phyloP scores from a whole-genome alignment of 2,797 vertebrate genomes.

The Schizothorax lantsangensis region DNA sequence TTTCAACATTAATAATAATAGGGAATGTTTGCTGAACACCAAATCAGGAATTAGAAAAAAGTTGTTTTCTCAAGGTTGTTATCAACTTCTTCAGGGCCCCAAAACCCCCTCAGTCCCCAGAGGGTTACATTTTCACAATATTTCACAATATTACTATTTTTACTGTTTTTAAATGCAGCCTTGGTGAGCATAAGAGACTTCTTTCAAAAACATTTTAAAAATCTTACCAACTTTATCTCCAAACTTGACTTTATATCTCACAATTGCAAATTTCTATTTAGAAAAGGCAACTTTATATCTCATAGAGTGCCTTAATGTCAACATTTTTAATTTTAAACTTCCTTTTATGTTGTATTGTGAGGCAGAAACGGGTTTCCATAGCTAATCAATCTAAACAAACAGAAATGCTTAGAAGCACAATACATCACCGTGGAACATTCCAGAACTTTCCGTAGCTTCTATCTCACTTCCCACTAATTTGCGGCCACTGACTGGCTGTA shows the following conservation, averaged over 20 bases:
- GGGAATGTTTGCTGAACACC: not conserved
- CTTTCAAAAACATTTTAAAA: not conserved
- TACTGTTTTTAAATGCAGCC: not conserved
- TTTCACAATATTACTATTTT: not conserved
- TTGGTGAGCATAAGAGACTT: not conserved
- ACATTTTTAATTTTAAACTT: not conserved
- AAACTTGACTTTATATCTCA: not conserved
- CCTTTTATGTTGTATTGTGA: not conserved
- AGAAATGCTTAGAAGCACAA: constrained; percentile 9
- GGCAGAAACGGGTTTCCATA: not conserved
- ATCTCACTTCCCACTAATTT: constrained; percentile 66
- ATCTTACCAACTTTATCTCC: not conserved
- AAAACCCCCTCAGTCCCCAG: too few species aligned
- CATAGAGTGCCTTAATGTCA: not conserved
- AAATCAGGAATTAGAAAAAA: not conserved
- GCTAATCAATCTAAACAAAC: not conserved
- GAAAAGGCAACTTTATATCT: not conserved
- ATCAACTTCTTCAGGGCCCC: too few species aligned
- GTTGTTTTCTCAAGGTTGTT: too few species aligned
- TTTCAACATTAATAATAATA: not conserved
- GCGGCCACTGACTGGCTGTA: constrained; percentile 66
- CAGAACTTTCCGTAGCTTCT: constrained; percentile 64
- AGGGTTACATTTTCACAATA: not conserved
- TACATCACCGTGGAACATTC: constrained; percentile 50
- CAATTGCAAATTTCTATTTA: not conserved